Conservation (phyloP, 2,797 vertebrate species). For the Lepilemur ruficaudatus region DNA sequence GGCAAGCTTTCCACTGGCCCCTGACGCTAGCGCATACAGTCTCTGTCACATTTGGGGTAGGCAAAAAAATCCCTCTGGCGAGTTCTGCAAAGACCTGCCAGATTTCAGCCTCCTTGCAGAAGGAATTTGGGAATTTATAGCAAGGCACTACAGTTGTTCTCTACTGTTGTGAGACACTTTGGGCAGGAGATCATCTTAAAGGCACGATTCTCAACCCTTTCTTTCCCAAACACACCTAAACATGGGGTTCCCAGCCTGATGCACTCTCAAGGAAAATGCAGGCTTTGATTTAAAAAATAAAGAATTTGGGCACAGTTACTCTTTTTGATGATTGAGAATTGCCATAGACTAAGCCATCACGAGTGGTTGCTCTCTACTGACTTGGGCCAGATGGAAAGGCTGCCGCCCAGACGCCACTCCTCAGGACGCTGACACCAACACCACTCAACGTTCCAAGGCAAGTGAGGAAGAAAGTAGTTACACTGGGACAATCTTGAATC, state of each 20-base stretch:
- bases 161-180: not conserved
- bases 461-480: not conserved
- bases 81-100: not conserved
- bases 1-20: not conserved
- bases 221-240: not conserved
- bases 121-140: not conserved
- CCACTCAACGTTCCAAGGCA: not conserved
- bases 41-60: not conserved
- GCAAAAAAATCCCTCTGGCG: not conserved
- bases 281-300: not conserved
- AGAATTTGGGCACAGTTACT: not conserved
- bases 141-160: not conserved
- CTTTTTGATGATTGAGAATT: not conserved
- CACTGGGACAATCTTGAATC: not conserved
- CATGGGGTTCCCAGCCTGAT: not conserved
- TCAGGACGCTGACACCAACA: not conserved
- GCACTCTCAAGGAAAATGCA: not conserved
- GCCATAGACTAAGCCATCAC: not conserved
- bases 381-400: not conserved
- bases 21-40: not conserved
- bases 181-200: not conserved
- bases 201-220: not conserved
- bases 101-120: not conserved
- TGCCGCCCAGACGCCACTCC: not conserved
- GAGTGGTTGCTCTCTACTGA: not conserved